Evolutionary conservation across 2,888 invertebrate genomes (phyloP), one percentile per base, ranked within the genome.

Genomic region (Orgyia antiqua): DNA sequence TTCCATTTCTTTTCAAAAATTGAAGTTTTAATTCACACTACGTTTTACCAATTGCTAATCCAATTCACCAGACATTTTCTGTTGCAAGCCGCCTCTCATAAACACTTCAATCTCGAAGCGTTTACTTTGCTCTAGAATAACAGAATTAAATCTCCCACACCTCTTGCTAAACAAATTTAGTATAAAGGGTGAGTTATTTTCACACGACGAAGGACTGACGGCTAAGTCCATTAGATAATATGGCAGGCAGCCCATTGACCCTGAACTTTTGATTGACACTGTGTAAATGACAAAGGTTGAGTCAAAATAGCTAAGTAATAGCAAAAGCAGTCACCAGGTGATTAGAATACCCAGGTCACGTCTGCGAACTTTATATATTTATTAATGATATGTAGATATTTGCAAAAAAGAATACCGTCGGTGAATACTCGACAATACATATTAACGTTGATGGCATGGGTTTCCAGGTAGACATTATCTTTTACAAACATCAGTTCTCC

Each of bases 251-350:
- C 36, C 39, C 50, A 60, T 42, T 50, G 58, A 58, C 68, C 67
- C 47, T 69, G 65, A 67, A 66, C 67, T 71, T 69, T 68, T 68
- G 69, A 68, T 60, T 65, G 70, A 68, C 66, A 65, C 51, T 48
- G 55, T 58, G 55, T 55, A 67, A 71, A 69, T 66, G 61, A 55
- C 63, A 53, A 41, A 59, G 58, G 58, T 58, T 51, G 36, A 29
- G 39, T 47, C 25, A 38, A 51, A 52, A 53, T 48, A 52, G 40
- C 49, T 36, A 37, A 27, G 32, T 27, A 39, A 31, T 41, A 28
- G 4, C 10, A 13, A 29, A 7, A 2, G 8, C 9, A 23, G 6
- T n/a, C n/a, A n/a, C n/a, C n/a, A n/a, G n/a, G n/a, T n/a, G n/a
- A n/a, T 36, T 27, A 29, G 39, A 5, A 33, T 36, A 26, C 12